Conservation (phyloP, 2,113 vertebrate species). For the human region GRCh38 chr5:137051501-137052000, state of each 20-base stretch:
- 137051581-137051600: slow-evolving; percentile 6
- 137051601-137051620: slow-evolving; percentile 46
- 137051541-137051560: not conserved
- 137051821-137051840: not conserved
- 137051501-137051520: not conserved
- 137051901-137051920: not conserved
- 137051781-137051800: not conserved
- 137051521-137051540: slow-evolving; percentile 57
- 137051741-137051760: not conserved
- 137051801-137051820: not conserved
- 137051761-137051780: not conserved
- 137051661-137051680: not conserved
- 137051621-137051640: not conserved
- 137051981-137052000: not conserved
- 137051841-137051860: not conserved
- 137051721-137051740: not conserved
- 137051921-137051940: not conserved
- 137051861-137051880: not conserved
- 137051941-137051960: not conserved
- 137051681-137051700: not conserved
- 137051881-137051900: not conserved
- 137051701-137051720: not conserved
- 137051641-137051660: not conserved
- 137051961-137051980: not conserved
- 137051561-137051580: not conserved